Percentiles rank a stretch among this genome's conserved stretches.
These are phyloP conservation scores for Beroe ovata DNA, from an alignment of 37 sponge, comb jelly and placozoan genomes.

Conservation along the genomic window DNA sequence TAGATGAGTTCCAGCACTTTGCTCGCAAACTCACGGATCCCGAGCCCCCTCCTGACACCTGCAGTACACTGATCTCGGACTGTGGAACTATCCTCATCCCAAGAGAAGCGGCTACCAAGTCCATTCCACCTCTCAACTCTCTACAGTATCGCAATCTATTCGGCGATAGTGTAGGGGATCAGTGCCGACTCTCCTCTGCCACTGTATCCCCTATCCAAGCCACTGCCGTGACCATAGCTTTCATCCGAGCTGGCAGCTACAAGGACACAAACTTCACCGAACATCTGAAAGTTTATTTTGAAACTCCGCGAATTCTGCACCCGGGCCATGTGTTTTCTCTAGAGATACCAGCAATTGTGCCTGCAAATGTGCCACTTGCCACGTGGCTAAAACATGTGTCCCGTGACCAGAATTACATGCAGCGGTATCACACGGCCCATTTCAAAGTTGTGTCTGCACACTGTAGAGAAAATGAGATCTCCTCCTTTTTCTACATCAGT, in stretches of 20 bases:
- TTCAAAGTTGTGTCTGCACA: slow-evolving; percentile 19
- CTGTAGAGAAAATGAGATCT: neutral
- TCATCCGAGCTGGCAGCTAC: neutral
- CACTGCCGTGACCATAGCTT: neutral
- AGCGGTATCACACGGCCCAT: neutral
- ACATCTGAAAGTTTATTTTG: slow-evolving; percentile 14
- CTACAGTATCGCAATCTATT: too few species aligned
- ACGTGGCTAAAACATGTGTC: neutral
- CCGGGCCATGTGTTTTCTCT: slow-evolving; percentile 10
- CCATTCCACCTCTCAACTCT: too few species aligned
- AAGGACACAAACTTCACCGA: neutral
- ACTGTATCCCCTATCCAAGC: neutral
- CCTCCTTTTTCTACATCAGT: neutral
- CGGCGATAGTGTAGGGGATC: too few species aligned
- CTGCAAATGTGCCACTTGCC: neutral
- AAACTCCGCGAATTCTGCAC: neutral
- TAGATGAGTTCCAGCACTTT: too few species aligned
- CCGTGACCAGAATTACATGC: neutral
- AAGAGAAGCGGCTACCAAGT: too few species aligned
- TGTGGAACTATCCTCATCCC: too few species aligned
- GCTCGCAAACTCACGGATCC: too few species aligned
- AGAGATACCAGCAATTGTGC: neutral
- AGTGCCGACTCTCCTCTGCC: too few species aligned
- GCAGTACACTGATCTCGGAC: too few species aligned
- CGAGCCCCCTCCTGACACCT: too few species aligned